Evolutionary conservation across 2,113 vertebrate genomes (phyloP).

Genomic region (Paradisaea rubra): DNA sequence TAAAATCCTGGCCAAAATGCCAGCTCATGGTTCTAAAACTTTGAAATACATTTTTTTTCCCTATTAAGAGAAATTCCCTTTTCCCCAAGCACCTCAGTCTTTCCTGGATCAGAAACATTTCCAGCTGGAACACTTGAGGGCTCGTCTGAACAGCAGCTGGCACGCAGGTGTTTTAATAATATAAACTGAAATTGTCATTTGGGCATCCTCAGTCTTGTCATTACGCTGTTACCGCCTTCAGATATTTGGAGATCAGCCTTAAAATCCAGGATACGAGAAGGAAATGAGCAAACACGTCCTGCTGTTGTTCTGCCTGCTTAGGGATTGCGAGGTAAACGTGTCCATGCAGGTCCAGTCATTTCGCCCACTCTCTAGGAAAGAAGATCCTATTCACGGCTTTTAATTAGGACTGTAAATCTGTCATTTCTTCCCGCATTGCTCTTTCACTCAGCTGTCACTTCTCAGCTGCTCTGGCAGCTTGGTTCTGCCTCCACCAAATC

Average conservation of each 20-base stretch:
- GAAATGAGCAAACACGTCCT: neutral
- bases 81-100: neutral
- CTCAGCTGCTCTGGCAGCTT: neutral
- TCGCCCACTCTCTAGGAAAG: neutral
- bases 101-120: neutral
- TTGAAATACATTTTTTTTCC: neutral
- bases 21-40: neutral
- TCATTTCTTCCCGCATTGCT: neutral
- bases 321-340: neutral
- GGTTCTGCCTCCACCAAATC: neutral
- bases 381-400: neutral
- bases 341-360: neutral
- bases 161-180: neutral
- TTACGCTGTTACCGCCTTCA: neutral
- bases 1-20: neutral
- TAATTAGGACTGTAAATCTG: constrained; percentile 27
- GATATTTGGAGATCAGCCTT: neutral
- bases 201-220: neutral
- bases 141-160: neutral
- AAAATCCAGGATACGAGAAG: neutral
- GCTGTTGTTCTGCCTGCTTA: neutral
- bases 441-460: neutral
- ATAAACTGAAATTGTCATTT: neutral
- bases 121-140: neutral
- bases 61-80: neutral